Percentiles rank a stretch among this genome's conserved stretches.
phyloP scores from a whole-genome alignment of 2,113 vertebrate species.

The Geothlypis trichas region DNA sequence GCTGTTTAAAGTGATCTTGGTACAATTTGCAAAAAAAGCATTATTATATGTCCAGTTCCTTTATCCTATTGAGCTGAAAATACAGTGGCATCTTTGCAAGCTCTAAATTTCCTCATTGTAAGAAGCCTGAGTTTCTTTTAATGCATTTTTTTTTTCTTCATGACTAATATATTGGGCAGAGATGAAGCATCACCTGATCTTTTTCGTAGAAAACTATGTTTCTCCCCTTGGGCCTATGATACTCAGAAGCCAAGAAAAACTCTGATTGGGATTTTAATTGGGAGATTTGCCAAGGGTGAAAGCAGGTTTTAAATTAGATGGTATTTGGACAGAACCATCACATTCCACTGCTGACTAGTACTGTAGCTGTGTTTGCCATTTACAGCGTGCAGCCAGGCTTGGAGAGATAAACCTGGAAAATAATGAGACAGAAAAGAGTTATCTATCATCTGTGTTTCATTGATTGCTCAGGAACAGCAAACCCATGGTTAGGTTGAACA shows the following conservation, averaged over 20 bases:
- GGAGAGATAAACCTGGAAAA: slow-evolving; percentile 13
- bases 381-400: neutral
- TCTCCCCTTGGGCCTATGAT: neutral
- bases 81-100: neutral
- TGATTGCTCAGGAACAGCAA: neutral
- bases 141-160: neutral
- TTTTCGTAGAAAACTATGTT: neutral
- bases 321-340: neutral
- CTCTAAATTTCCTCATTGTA: neutral
- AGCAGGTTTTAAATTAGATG: neutral
- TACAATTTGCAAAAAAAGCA: neutral
- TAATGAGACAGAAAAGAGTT: neutral
- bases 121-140: neutral
- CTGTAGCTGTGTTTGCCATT: neutral
- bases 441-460: neutral
- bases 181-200: neutral
- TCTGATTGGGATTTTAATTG: neutral
- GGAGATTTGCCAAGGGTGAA: neutral
- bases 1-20: neutral
- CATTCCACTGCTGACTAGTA: neutral
- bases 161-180: neutral
- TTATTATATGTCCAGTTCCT: neutral
- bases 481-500: neutral
- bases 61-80: neutral
- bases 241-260: neutral